Evolutionary conservation across 2,113 vertebrate genomes (phyloP), one percentile per base, ranked within the genome.

Genomic region (Neotragus moschatus): DNA sequence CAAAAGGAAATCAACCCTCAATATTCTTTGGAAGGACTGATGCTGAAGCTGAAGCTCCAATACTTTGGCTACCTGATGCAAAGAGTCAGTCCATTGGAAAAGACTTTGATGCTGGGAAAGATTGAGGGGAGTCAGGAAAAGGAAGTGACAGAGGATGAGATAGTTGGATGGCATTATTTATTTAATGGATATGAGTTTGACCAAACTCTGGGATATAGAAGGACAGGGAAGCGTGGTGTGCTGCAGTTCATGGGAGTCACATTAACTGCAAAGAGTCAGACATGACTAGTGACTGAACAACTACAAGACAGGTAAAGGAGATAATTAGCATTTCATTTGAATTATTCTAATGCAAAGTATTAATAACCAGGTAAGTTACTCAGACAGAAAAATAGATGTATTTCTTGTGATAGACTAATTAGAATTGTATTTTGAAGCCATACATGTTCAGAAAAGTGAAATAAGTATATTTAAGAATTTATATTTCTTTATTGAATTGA

Each of bases 251-350:
- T 70, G 63, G n/a, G 63, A 19, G 63, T 70, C 63, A 70, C 63
- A 70, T 70, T n/a, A 36, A 21, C n/a, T 36, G n/a, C 19, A 36
- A 70, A 70, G n/a, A 17, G 19, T 70, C 5, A 0, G 66, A 23
- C 66, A 23, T 19, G 66, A 70, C 0, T 11, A 70, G 2, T 0
- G 0, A 36, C 19, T 23, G 19, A 70, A 36, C 9, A 36, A 70
- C 63, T 36, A 36, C n/a, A 70, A 70, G 63, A 70, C 1, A 45
- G 15, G 2, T 88, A 51, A n/a, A 51, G 12, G 47, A 36, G 5
- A 16, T 49, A 85, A 51, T 21, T 17, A 88, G 90, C 45, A 85
- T 61, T 61, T 79, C 51, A 39, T 19, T 66, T 66, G 19, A 49
- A 9, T 36, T 85, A 43, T 49, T 16, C 0, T 43, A 14, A 80